Percentiles rank a stretch among this genome's conserved stretches.
Conservation (phyloP, 2,888 invertebrate genomes). For the Leptarthrus brevirostris region DNA sequence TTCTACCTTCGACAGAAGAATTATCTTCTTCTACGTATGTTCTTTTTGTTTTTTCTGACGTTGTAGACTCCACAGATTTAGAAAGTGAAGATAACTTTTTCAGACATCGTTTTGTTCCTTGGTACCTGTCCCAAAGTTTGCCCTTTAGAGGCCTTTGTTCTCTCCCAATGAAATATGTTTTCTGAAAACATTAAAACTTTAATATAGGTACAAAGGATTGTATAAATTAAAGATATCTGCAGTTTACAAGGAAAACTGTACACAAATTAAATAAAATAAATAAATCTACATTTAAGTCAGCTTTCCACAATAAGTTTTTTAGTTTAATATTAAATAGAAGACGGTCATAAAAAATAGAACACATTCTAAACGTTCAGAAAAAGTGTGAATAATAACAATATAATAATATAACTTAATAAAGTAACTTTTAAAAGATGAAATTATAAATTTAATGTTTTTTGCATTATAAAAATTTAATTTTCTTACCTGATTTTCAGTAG, state of each 20-base stretch:
- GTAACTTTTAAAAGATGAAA: not conserved
- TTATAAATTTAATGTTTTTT: slow-evolving; percentile 7
- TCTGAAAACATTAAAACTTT: not conserved
- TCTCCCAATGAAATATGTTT: slow-evolving; percentile 5
- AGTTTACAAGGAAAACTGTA: slow-evolving; percentile 35
- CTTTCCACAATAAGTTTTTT: not conserved
- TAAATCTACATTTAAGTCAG: not conserved
- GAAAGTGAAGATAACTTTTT: not conserved
- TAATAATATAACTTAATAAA: not conserved
- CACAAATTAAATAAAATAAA: too few species aligned
- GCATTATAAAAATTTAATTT: not conserved
- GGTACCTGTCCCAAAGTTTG: slow-evolving; percentile 14
- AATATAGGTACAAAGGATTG: too few species aligned
- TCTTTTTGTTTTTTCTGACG: not conserved
- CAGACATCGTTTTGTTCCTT: not conserved
- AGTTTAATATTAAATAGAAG: slow-evolving; percentile 6
- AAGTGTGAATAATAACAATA: too few species aligned
- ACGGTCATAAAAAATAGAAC: not conserved
- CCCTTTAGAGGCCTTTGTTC: not conserved
- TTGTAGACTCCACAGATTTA: not conserved
- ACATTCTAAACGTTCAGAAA: too few species aligned
- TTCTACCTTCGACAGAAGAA: not conserved
- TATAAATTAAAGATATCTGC: slow-evolving; percentile 45
- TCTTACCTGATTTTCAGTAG: slow-evolving; percentile 51
- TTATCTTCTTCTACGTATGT: not conserved